Evolutionary conservation across 2,888 invertebrate species (phyloP).

Genomic region (Acholoe squamosa): DNA sequence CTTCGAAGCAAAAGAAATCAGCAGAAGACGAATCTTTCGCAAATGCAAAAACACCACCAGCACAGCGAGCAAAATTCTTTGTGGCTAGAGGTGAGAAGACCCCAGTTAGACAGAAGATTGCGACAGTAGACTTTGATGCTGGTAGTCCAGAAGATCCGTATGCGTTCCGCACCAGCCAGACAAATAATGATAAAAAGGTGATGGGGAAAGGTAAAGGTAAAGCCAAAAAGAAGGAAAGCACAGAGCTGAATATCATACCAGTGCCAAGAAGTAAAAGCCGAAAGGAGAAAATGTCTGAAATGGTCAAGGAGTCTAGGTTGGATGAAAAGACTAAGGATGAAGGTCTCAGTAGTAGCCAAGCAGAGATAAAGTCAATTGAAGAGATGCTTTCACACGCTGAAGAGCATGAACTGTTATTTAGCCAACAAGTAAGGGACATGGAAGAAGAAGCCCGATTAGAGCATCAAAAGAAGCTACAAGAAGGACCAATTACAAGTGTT

Average conservation of each 20-base stretch:
- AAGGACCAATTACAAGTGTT: background rate
- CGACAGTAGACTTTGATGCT: background rate
- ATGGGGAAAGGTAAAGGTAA: conserved; percentile 12
- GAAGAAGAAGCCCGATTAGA: background rate
- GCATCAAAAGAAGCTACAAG: background rate
- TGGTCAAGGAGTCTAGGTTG: background rate
- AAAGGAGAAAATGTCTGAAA: background rate
- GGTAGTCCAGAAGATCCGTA: conserved; percentile 73
- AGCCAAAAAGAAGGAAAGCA: background rate
- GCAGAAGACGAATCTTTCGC: conserved; percentile 24
- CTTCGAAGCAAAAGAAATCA: background rate
- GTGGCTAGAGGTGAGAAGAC: background rate
- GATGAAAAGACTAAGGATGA: background rate
- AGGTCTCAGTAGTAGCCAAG: conserved; percentile 36
- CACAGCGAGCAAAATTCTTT: background rate
- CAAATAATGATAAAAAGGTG: conserved; percentile 68
- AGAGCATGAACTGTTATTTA: conserved; percentile 76
- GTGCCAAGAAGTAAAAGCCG: background rate
- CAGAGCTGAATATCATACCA: background rate
- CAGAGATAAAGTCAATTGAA: conserved; percentile 70
- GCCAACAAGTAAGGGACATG: conserved; percentile 68
- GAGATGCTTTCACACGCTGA: conserved; percentile 76
- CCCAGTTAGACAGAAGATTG: background rate
- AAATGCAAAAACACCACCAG: background rate
- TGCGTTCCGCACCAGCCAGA: conserved; percentile 75